Evolutionary conservation across 2,113 vertebrate species (phyloP), one percentile per base, ranked within the genome.

Genomic region (Crotalus tigris): DNA sequence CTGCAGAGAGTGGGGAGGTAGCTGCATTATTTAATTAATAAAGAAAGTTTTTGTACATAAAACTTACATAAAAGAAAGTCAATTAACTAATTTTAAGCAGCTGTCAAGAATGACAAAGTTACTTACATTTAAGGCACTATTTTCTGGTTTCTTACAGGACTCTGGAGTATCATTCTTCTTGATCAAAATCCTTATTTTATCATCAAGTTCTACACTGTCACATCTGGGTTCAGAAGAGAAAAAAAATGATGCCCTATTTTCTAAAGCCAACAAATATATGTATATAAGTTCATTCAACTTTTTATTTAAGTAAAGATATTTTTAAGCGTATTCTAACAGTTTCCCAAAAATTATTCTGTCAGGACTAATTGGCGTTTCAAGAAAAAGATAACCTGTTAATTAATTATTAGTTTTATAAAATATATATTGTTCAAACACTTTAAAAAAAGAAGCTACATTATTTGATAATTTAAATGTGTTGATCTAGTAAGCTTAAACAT

Each of bases 161-260:
- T 85, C 81, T 6, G 12, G 81, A 85, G 51, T 0, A 12, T 11
- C 95, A n/a, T 9, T 96, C 92, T 96, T 97, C 90, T 95, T 94
- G 58, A 98, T 98, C 93, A 97, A 94, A 85, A 95, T 96, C 23
- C 94, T 95, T 93, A 98, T 98, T 94, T 94, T 91, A 57, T 94
- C 85, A 92, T 98, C 97, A 54, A 98, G 96, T 91, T 98, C 97
- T 92, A 96, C 7, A 69, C 98, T 98, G 90, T 98, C 97, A 86
- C 97, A 98, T 95, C 98, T 98, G 96, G 26, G 94, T 55, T 54
- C 29, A 86, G 46, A 95, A 92, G 11, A 96, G 91, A 94, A 3
- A 51, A 33, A 33, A 4, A 49, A 0, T 9, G 24, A 64, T 64
- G 7, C 0, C 58, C 87, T 91, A 92, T 86, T 10, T 2, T 89